Percentiles rank a stretch among this genome's conserved stretches.
Evolutionary conservation across 2,888 invertebrate genomes (phyloP).

Genomic region (Drosophila pseudotalamancana): DNA sequence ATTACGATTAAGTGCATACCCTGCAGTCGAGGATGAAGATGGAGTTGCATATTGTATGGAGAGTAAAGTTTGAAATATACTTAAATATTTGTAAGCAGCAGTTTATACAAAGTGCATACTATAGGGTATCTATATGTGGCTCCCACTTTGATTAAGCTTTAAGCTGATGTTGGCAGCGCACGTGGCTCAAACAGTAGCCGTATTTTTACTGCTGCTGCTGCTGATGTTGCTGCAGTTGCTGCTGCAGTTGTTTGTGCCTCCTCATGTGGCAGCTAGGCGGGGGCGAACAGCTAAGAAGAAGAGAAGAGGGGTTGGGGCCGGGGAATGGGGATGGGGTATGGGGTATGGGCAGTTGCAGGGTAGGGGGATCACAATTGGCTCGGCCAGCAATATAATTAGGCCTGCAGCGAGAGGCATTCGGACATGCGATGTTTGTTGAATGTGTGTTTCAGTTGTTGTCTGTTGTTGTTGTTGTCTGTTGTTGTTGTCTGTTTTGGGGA

Average conservation of each 20-base stretch:
- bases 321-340: neutral
- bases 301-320: neutral
- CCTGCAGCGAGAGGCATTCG: constrained; percentile 64
- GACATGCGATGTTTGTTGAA: constrained; percentile 60
- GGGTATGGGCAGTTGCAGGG: neutral
- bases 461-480: neutral
- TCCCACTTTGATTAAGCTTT: neutral
- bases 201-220: constrained; percentile 45
- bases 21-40: no score
- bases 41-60: no score
- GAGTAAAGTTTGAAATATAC: no score
- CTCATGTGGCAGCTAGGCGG: constrained; percentile 23
- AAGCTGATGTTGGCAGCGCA: constrained; percentile 52
- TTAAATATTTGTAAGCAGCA: no score
- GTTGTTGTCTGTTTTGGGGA: constrained; percentile 30
- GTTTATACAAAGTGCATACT: neutral
- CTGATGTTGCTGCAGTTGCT: constrained; percentile 37
- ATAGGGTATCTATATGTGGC: constrained; percentile 26
- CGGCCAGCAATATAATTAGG: constrained; percentile 72
- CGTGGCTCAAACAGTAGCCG: constrained; percentile 59
- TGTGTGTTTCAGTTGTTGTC: constrained; percentile 36
- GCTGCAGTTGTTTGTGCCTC: constrained; percentile 58
- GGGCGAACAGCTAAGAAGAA: constrained; percentile 16
- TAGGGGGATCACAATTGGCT: constrained; percentile 37
- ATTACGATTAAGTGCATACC: neutral